phyloP scores from a whole-genome alignment of 2,113 vertebrate species.

The Passer montanus region DNA sequence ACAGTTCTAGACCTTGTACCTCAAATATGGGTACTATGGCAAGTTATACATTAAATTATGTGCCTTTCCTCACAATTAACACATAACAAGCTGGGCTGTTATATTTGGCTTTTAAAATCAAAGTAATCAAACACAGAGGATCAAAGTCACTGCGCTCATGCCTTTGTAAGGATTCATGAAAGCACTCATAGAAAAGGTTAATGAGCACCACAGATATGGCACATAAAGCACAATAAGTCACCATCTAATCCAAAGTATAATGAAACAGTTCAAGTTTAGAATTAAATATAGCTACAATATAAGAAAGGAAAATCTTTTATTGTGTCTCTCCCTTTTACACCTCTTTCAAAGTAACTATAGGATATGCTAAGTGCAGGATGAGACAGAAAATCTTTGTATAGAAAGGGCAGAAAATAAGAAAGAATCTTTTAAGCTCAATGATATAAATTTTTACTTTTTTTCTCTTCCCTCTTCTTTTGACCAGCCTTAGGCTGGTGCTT shows the following conservation, averaged over 20 bases:
- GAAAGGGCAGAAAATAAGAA: constrained; percentile 15
- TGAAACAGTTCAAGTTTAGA: background rate
- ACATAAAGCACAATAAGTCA: background rate
- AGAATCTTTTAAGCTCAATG: background rate
- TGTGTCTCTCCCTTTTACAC: background rate
- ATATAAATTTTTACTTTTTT: constrained; percentile 3
- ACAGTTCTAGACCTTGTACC: background rate
- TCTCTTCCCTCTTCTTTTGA: constrained; percentile 12
- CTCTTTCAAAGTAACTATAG: background rate
- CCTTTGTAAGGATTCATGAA: background rate
- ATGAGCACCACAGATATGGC: background rate
- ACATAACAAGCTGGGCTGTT: background rate
- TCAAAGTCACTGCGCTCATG: background rate
- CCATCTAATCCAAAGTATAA: background rate
- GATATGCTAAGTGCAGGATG: background rate
- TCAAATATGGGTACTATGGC: background rate
- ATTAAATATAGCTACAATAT: background rate
- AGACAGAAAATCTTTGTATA: background rate
- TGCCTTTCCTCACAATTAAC: background rate
- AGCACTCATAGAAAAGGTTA: background rate
- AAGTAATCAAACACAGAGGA: background rate
- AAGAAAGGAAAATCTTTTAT: background rate
- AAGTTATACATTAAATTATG: background rate
- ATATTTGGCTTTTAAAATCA: background rate
- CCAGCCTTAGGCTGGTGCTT: constrained; percentile 35